Conservation (phyloP, 1,140 invertebrate genomes). For the Nebria ingens region DNA sequence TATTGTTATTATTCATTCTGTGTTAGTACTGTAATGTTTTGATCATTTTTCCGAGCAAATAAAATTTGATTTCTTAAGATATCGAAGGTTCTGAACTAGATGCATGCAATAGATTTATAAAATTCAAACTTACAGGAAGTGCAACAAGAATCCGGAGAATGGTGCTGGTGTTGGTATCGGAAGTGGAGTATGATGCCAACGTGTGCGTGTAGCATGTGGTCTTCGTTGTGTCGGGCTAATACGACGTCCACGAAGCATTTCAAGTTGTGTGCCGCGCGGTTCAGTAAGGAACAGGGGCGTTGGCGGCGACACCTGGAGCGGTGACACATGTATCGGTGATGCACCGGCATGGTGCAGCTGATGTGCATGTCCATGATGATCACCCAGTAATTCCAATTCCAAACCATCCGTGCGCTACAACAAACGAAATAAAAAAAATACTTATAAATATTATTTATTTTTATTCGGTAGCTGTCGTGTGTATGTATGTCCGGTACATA, state of each 20-base stretch:
- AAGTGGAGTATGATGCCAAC: slow-evolving; percentile 43
- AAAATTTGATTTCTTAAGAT: too few species aligned
- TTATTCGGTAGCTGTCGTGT: too few species aligned
- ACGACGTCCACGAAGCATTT: slow-evolving; percentile 37
- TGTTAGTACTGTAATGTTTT: too few species aligned
- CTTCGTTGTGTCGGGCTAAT: slow-evolving; percentile 33
- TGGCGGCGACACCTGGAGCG: slow-evolving; percentile 38
- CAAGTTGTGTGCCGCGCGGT: slow-evolving; percentile 34
- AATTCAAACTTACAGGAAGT: slow-evolving; percentile 59
- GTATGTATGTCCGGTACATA: too few species aligned
- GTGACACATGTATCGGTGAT: slow-evolving; percentile 37
- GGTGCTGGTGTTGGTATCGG: slow-evolving; percentile 43
- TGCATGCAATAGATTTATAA: background rate
- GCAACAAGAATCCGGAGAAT: slow-evolving; percentile 60
- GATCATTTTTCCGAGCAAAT: too few species aligned
- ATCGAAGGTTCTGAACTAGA: background rate
- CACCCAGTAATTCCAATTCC: slow-evolving; percentile 31
- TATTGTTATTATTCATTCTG: too few species aligned
- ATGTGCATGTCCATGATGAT: slow-evolving; percentile 29
- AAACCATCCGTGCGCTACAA: slow-evolving; percentile 30
- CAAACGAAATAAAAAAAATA: too few species aligned
- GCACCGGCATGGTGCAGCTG: slow-evolving; percentile 28
- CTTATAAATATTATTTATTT: too few species aligned
- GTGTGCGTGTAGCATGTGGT: slow-evolving; percentile 37
- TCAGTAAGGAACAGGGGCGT: slow-evolving; percentile 44